Conservation (phyloP, 2,888 invertebrate genomes). For the Seladonia tumulorum region DNA sequence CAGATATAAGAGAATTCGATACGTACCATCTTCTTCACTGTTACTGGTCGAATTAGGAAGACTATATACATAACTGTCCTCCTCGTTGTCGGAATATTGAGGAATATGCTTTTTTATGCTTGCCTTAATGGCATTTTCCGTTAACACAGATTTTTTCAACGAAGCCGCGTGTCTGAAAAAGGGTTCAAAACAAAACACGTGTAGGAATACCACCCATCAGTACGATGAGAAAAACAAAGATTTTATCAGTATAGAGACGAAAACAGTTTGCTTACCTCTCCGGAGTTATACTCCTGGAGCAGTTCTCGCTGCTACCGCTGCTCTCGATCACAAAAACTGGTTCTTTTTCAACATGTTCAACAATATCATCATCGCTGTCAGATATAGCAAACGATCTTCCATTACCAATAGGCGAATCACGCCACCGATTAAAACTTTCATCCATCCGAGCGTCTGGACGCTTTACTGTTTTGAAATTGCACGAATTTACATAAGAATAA, state of each 20-base stretch:
- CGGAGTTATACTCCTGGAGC: background rate
- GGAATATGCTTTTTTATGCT: conserved; percentile 16
- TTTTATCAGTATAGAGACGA: background rate
- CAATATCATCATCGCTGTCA: conserved; percentile 63
- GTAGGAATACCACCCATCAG: background rate
- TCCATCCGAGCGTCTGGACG: conserved; percentile 33
- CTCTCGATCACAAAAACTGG: conserved; percentile 46
- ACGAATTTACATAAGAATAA: background rate
- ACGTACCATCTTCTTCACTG: background rate
- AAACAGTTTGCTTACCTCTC: conserved; percentile 29
- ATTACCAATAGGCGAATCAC: conserved; percentile 4
- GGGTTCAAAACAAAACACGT: background rate
- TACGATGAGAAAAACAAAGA: background rate
- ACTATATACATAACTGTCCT: background rate
- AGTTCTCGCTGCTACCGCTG: conserved; percentile 3
- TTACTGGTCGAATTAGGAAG: background rate
- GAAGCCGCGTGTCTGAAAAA: background rate
- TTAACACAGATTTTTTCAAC: background rate
- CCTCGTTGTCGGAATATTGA: conserved; percentile 10
- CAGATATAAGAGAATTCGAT: background rate
- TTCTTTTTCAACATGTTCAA: background rate
- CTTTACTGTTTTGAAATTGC: background rate
- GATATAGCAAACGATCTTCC: conserved; percentile 50
- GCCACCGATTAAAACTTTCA: conserved; percentile 33
- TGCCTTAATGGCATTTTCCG: conserved; percentile 2